Conservation (phyloP, 2,888 invertebrate species). For the Eilema depressum region DNA sequence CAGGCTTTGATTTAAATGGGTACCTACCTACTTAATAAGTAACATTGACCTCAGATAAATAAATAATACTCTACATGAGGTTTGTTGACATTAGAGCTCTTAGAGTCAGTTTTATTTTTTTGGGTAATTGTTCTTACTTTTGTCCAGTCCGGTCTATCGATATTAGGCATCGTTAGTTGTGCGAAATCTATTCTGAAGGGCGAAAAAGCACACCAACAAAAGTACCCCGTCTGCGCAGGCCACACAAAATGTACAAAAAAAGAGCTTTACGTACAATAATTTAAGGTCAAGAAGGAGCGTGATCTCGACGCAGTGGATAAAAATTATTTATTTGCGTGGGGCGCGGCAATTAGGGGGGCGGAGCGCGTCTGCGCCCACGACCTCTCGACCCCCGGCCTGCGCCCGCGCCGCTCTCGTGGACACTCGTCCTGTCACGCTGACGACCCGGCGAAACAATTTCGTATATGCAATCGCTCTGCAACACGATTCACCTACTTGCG, state of each 20-base stretch:
- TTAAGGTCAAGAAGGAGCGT: constrained; percentile 82
- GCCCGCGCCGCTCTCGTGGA: constrained; percentile 60
- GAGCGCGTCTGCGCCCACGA: constrained; percentile 80
- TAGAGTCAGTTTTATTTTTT: too few species aligned
- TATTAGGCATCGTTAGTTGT: too few species aligned
- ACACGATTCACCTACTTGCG: constrained; percentile 69
- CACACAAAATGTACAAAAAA: constrained; percentile 77
- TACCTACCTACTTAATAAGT: too few species aligned
- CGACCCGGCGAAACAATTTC: constrained; percentile 66
- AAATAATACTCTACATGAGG: too few species aligned
- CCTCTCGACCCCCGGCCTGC: constrained; percentile 75
- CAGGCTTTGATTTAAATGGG: too few species aligned
- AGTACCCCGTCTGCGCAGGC: constrained; percentile 66
- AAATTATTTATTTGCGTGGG: constrained; percentile 87
- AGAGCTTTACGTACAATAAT: constrained; percentile 76
- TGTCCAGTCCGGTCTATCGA: too few species aligned
- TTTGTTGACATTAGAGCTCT: too few species aligned
- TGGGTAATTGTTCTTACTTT: too few species aligned
- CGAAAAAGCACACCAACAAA: not conserved
- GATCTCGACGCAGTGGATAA: constrained; percentile 79
- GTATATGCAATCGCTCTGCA: constrained; percentile 69
- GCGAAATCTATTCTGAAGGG: not conserved
- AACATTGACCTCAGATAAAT: too few species aligned
- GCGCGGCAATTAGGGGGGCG: constrained; percentile 86
- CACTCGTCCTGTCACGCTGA: constrained; percentile 70